A percentile compares a stretch with the other conserved stretches of the same genome.
These are phyloP conservation scores for Diadumene lineata DNA, from an alignment of 92 coral and sea anemone species.

Conservation along the genomic window DNA sequence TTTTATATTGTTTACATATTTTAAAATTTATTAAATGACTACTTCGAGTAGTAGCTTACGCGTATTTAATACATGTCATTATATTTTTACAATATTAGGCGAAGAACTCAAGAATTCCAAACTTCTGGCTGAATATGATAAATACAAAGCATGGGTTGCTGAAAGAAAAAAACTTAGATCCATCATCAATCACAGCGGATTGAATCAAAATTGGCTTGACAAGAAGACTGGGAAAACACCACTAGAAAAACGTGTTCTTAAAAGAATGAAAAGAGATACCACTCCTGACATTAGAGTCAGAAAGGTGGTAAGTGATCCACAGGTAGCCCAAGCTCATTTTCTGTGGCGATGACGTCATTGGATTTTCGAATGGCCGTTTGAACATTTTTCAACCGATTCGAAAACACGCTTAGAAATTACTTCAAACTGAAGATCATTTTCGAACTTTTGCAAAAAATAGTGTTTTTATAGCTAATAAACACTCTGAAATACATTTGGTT, in stretches of 20 bases:
- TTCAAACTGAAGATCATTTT: too few relatives aligned
- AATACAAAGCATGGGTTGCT: constrained; percentile 67
- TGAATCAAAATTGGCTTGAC: constrained; percentile 68
- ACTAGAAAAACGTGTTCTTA: constrained; percentile 75
- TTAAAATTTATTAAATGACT: not conserved
- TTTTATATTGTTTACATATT: not conserved
- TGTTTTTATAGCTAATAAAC: too few relatives aligned
- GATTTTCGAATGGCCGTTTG: too few relatives aligned
- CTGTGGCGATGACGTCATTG: too few relatives aligned
- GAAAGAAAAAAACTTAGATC: constrained; percentile 72
- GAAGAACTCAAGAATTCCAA: constrained; percentile 8
- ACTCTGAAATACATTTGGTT: too few relatives aligned
- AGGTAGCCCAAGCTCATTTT: not conserved
- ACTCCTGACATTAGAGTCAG: constrained; percentile 57
- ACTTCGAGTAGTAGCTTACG: too few relatives aligned
- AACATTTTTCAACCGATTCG: too few relatives aligned
- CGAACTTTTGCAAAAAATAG: too few relatives aligned
- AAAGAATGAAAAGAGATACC: constrained; percentile 45
- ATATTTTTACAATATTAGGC: not conserved
- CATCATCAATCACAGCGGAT: constrained; percentile 61
- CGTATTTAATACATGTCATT: too few relatives aligned
- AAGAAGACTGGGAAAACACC: constrained; percentile 73
- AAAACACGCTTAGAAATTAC: too few relatives aligned
- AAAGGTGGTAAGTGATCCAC: constrained; percentile 37
- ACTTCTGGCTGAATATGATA: constrained; percentile 37